A percentile compares a stretch with the other conserved stretches of the same genome.
Conservation (phyloP, 2,888 invertebrate species). For the Drosophila rubida region DNA sequence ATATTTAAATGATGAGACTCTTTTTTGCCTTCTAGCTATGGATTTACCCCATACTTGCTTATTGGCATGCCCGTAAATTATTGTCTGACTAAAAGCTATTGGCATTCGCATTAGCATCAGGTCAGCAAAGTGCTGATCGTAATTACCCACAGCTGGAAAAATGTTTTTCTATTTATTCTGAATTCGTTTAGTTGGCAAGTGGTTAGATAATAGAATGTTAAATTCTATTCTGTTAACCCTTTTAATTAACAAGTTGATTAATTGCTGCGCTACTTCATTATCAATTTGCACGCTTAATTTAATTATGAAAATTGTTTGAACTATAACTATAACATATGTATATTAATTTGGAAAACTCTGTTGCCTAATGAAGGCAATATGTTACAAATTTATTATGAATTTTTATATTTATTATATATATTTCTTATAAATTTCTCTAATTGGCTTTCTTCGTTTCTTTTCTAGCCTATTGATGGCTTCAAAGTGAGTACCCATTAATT, state of each 20-base stretch:
- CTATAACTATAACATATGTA: too few species aligned
- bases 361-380: too few species aligned
- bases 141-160: conserved; percentile 27
- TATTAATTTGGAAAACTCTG: neutral
- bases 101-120: conserved; percentile 25
- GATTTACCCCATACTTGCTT: conserved; percentile 8
- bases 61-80: conserved; percentile 34
- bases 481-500: neutral
- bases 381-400: too few species aligned
- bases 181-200: conserved; percentile 8
- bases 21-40: conserved; percentile 10
- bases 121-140: conserved; percentile 24
- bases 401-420: too few species aligned
- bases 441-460: neutral
- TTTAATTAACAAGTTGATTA: conserved; percentile 8
- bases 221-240: conserved; percentile 1
- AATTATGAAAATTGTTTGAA: neutral
- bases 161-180: conserved; percentile 10
- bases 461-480: neutral
- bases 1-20: conserved; percentile 62
- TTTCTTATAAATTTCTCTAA: too few species aligned
- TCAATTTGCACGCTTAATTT: neutral
- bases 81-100: conserved; percentile 31
- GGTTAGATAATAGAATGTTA: neutral
- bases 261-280: neutral